phyloP scores from a whole-genome alignment of 1,140 invertebrate genomes.

The Cotesia chilonis region DNA sequence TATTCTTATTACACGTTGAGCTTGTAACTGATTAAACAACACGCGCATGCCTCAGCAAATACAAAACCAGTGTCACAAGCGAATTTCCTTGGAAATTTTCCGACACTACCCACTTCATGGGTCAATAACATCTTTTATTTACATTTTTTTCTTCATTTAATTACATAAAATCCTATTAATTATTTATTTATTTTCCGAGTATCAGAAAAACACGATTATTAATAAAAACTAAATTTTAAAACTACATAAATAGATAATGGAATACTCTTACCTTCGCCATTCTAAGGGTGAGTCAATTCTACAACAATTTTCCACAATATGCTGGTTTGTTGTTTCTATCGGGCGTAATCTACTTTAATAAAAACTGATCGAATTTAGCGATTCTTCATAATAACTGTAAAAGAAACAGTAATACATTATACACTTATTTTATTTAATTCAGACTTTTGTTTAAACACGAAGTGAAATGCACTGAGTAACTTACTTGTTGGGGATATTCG shows the following conservation, averaged over 20 bases:
- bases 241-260: not conserved
- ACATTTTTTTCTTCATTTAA: not conserved
- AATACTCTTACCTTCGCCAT: slow-evolving; percentile 36
- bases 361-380: too few relatives aligned
- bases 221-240: not conserved
- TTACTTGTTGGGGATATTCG: slow-evolving; percentile 17
- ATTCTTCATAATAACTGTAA: too few relatives aligned
- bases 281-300: slow-evolving; percentile 26
- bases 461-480: not conserved
- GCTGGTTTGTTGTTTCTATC: not conserved
- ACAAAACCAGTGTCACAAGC: too few relatives aligned
- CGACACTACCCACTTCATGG: too few relatives aligned
- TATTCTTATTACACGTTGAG: too few relatives aligned
- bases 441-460: not conserved
- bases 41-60: too few relatives aligned
- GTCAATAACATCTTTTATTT: not conserved
- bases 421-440: not conserved
- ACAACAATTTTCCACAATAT: not conserved
- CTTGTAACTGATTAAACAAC: too few relatives aligned
- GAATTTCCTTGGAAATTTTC: too few relatives aligned
- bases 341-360: not conserved
- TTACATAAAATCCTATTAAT: not conserved
- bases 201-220: too few relatives aligned
- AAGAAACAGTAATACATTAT: not conserved
- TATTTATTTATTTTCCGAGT: too few relatives aligned